phyloP scores from a whole-genome alignment of 2,113 vertebrate species.

The Platysternon megacephalum region DNA sequence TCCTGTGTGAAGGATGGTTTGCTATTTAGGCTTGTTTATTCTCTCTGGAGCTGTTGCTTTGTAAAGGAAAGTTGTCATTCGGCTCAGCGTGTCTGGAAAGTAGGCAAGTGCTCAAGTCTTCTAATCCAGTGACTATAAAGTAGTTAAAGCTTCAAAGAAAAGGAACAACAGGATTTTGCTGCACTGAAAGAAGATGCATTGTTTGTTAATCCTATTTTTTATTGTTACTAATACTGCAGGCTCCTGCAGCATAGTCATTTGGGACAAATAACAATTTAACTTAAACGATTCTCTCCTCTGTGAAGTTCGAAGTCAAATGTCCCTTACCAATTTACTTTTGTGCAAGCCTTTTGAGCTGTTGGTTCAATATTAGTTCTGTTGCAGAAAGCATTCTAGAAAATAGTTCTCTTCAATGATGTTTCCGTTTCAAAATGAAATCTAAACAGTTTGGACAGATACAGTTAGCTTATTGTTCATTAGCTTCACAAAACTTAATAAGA shows the following conservation, averaged over 20 bases:
- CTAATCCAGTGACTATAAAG: conserved; percentile 56
- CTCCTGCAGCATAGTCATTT: background rate
- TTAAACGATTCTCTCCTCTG: conserved; percentile 6
- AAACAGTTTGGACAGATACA: background rate
- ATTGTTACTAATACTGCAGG: conserved; percentile 40
- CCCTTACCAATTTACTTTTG: background rate
- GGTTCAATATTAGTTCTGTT: background rate
- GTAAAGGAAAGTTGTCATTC: conserved; percentile 73
- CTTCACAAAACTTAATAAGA: background rate
- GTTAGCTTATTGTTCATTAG: background rate
- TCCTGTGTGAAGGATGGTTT: conserved; percentile 37
- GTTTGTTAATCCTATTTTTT: conserved; percentile 53
- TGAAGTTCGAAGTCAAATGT: background rate
- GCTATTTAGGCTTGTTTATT: conserved; percentile 70
- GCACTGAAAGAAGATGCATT: conserved; percentile 40
- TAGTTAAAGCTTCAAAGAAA: conserved; percentile 70
- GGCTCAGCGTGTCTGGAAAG: conserved; percentile 66
- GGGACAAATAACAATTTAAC: conserved; percentile 5
- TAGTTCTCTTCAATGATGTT: background rate
- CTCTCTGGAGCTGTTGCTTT: conserved; percentile 58
- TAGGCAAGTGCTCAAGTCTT: conserved; percentile 58
- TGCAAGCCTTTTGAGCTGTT: background rate
- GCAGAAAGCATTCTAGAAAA: background rate
- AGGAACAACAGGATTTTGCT: conserved; percentile 53
- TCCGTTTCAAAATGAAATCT: background rate